Conservation (phyloP, 2,888 invertebrate species). For the Zaprionus obscuricornis region DNA sequence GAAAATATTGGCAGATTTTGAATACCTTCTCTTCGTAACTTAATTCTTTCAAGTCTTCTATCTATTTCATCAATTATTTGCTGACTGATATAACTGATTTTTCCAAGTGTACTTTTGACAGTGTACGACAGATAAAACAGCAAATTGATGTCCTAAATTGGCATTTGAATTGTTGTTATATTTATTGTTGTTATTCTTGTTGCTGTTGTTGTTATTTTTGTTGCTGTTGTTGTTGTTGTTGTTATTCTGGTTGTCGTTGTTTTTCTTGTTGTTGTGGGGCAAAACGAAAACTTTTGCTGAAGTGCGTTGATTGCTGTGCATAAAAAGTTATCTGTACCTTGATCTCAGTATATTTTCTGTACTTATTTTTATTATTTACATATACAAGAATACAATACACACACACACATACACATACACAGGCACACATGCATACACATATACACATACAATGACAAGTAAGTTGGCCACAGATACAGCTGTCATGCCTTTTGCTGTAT, state of each 20-base stretch:
- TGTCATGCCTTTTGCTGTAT: slow-evolving; percentile 52
- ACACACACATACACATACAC: background rate
- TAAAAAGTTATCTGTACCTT: slow-evolving; percentile 56
- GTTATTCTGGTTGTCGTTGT: slow-evolving; percentile 4
- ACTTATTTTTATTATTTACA: slow-evolving; percentile 62
- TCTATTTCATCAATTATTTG: no score
- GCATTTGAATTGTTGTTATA: slow-evolving; percentile 16
- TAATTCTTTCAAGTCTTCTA: no score
- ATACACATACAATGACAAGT: slow-evolving; percentile 1
- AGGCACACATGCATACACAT: slow-evolving; percentile 12
- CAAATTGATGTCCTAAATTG: slow-evolving; percentile 59
- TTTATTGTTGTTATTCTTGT: background rate
- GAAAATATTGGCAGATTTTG: no score
- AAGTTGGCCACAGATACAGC: slow-evolving; percentile 40
- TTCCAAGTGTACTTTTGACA: background rate
- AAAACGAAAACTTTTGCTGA: slow-evolving; percentile 63
- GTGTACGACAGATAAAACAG: slow-evolving; percentile 17
- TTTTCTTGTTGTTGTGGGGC: slow-evolving; percentile 56
- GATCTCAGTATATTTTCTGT: slow-evolving; percentile 38
- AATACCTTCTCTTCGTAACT: no score
- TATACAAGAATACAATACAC: slow-evolving; percentile 23
- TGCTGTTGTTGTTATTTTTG: background rate
- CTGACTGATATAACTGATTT: background rate
- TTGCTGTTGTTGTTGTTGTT: slow-evolving; percentile 52
- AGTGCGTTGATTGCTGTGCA: slow-evolving; percentile 76